Evolutionary conservation across 2,113 vertebrate species (phyloP).

Genomic region (Regulus satrapa): DNA sequence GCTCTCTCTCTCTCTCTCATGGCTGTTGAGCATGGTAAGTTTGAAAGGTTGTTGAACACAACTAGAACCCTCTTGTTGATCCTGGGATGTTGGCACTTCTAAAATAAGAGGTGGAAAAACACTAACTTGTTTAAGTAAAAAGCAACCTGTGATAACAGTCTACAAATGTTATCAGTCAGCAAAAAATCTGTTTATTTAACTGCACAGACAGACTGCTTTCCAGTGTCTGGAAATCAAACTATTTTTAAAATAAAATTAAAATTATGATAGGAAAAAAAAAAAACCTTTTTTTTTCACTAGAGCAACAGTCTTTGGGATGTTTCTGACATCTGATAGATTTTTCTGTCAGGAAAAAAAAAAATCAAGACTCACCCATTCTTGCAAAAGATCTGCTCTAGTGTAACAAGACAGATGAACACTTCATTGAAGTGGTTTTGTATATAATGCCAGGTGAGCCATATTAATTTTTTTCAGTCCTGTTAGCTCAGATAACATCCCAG

Average conservation of each 20-base stretch:
- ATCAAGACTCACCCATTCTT: neutral
- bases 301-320: neutral
- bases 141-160: fast-evolving
- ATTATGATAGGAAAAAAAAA: neutral
- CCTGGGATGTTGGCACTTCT: neutral
- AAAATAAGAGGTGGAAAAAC: neutral
- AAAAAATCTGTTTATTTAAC: neutral
- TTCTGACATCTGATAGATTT: neutral
- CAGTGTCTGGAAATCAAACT: neutral
- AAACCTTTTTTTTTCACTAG: neutral
- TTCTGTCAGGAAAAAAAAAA: neutral
- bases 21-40: neutral
- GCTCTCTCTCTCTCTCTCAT: neutral
- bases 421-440: neutral
- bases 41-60: neutral
- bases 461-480: neutral
- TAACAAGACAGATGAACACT: neutral
- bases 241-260: too few species aligned
- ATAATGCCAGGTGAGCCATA: neutral
- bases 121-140: neutral
- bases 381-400: neutral
- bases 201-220: neutral
- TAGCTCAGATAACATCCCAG: neutral
- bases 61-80: neutral
- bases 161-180: neutral